Conservation (phyloP, 2,888 invertebrate species). For the Cephus sareptanus region DNA sequence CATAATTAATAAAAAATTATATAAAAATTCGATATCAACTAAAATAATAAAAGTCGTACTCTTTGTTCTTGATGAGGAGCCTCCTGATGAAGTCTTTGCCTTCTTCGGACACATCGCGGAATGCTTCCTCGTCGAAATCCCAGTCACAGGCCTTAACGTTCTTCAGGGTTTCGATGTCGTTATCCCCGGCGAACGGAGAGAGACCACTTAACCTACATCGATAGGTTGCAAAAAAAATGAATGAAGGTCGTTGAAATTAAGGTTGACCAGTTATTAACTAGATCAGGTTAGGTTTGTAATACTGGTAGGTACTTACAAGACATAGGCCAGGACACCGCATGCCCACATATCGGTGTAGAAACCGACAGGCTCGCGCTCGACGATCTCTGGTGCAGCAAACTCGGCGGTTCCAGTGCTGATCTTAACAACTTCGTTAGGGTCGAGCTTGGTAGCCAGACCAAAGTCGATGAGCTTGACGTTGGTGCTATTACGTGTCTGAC, state of each 20-base stretch:
- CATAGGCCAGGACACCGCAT: slow-evolving; percentile 97
- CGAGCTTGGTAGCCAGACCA: slow-evolving; percentile 97
- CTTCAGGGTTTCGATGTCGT: slow-evolving; percentile 96
- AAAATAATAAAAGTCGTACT: slow-evolving; percentile 71
- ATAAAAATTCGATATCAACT: background rate
- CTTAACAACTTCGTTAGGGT: slow-evolving; percentile 98
- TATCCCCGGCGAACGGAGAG: slow-evolving; percentile 99
- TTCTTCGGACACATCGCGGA: slow-evolving; percentile 93
- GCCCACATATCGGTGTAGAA: slow-evolving; percentile 99
- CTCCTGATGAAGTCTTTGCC: slow-evolving; percentile 98
- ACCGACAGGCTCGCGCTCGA: slow-evolving; percentile 97
- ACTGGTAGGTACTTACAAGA: slow-evolving; percentile 79
- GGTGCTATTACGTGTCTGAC: slow-evolving; percentile 93
- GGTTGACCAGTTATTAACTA: background rate
- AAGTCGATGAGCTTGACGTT: slow-evolving; percentile 99
- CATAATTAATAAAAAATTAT: background rate
- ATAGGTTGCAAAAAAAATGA: slow-evolving; percentile 16
- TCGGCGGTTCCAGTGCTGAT: slow-evolving; percentile 99
- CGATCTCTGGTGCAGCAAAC: slow-evolving; percentile 99
- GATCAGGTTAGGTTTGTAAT: background rate
- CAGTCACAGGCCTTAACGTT: slow-evolving; percentile 99
- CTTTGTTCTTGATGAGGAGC: slow-evolving; percentile 91
- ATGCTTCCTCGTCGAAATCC: slow-evolving; percentile 98
- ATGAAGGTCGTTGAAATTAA: background rate
- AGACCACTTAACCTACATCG: slow-evolving; percentile 87